phyloP scores from a whole-genome alignment of 2,797 vertebrate genomes.

The Apogon talboti region DNA sequence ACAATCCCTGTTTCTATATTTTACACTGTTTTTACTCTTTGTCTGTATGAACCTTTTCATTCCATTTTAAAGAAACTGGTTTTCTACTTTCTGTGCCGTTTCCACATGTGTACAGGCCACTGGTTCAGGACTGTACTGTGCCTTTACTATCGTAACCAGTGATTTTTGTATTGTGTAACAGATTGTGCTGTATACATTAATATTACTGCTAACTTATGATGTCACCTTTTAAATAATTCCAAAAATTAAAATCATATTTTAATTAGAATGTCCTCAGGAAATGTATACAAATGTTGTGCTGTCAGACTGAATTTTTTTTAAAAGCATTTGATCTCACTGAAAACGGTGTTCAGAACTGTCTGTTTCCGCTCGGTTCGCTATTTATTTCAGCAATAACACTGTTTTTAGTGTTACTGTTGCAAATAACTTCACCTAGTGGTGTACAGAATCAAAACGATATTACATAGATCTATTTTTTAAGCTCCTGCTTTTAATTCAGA shows the following conservation, averaged over 20 bases:
- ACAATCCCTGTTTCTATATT: conserved; percentile 7
- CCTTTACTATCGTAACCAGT: conserved; percentile 5
- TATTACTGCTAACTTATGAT: conserved; percentile 35
- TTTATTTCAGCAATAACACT: background rate
- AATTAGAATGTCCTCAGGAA: conserved; percentile 1
- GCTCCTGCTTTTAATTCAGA: background rate
- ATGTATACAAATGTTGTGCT: conserved; percentile 28
- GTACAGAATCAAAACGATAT: background rate
- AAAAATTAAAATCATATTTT: conserved; percentile 1
- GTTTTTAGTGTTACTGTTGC: background rate
- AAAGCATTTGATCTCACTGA: no score
- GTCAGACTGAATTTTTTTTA: background rate
- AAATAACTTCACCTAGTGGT: background rate
- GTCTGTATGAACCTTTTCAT: conserved; percentile 44
- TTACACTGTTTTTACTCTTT: conserved; percentile 18
- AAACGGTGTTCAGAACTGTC: background rate
- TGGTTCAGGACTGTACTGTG: conserved; percentile 1
- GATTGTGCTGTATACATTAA: conserved; percentile 28
- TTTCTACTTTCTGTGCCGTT: conserved; percentile 17
- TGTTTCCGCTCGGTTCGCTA: background rate
- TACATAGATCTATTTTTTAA: background rate
- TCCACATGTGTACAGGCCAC: conserved; percentile 39
- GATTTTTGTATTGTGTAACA: conserved; percentile 41
- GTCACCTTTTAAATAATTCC: background rate
- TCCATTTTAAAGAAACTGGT: conserved; percentile 45